Base-by-base conservation (phyloP, 2,888 invertebrate species). In the Fissipunctia ypsillon region DNA sequence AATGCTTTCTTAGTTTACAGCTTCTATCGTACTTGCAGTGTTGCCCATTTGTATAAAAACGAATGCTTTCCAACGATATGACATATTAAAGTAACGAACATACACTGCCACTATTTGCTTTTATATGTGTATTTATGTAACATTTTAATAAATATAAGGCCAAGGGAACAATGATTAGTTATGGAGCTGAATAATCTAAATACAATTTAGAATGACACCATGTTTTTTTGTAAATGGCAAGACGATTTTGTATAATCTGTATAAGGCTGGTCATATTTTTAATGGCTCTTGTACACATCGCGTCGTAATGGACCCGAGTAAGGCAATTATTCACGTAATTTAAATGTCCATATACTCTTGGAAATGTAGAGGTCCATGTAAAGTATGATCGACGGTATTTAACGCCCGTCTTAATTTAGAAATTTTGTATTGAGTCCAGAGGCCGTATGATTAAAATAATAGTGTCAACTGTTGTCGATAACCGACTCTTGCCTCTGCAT, bases 161-260 rank as follows among this genome's bases (percentile, higher is more conserved):
- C 88, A 89, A 85, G 94, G 94, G 94, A 94, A 91, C 93, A 93
- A 93, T 88, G 84, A 84, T 81, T 85, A 84, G 70, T 73, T 84
- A 80, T 71, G 61, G 38, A 57, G 74, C 60, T 75, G 52, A 75
- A 78, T 76, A 65, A 74, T 80, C 57, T 78, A 81, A 84, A 80
- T 73, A 59, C 68, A 80, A 84, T 78, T 77, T 81, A 74, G 66
- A 71, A 74, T 56, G 35, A 43, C 60, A 57, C 1, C 12, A 28
- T 50, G 14, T 66, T 75, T 67, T 75, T 67, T 79, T 80, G 38
- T 65, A 60, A 71, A 78, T 69, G 70, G 66, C 72, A 75, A 72
- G 52, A 66, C 41, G 63, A 22, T 69, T 69, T 76, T 64, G 19
- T 75, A 38, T 59, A 59, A 70, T 77, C 56, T 69, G 48, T 73